A percentile compares a stretch with the other conserved stretches of the same genome.
Conservation (phyloP, 2,113 vertebrate species). For the Cyanocitta stelleri region DNA sequence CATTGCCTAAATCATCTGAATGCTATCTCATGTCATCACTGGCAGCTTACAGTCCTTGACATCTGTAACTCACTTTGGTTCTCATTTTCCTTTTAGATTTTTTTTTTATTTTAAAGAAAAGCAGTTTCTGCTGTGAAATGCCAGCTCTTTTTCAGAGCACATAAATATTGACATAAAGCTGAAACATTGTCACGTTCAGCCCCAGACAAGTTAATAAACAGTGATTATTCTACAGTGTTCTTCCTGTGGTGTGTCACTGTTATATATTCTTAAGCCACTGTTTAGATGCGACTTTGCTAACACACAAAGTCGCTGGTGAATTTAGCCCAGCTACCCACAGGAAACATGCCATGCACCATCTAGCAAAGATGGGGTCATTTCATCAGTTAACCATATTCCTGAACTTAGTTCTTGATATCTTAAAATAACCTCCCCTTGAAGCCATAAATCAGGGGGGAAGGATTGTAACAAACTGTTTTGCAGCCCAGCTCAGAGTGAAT, state of each 20-base stretch:
- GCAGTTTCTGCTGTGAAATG: neutral
- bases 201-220: neutral
- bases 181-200: neutral
- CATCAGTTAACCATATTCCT: neutral
- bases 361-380: neutral
- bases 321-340: neutral
- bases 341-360: neutral
- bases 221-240: neutral
- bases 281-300: neutral
- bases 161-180: neutral
- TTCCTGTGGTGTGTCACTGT: rapidly evolving
- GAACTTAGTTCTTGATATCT: neutral
- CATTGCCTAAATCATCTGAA: neutral
- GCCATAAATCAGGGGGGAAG: neutral
- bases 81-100: neutral
- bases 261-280: neutral
- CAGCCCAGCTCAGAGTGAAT: neutral
- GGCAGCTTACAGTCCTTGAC: neutral
- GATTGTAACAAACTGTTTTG: neutral
- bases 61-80: conserved; percentile 9
- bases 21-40: neutral
- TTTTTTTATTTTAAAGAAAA: neutral
- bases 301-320: neutral
- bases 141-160: neutral
- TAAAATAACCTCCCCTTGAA: conserved; percentile 13